Evolutionary conservation across 2,888 invertebrate genomes (phyloP).

Genomic region (Teinopalpus imperialis): DNA sequence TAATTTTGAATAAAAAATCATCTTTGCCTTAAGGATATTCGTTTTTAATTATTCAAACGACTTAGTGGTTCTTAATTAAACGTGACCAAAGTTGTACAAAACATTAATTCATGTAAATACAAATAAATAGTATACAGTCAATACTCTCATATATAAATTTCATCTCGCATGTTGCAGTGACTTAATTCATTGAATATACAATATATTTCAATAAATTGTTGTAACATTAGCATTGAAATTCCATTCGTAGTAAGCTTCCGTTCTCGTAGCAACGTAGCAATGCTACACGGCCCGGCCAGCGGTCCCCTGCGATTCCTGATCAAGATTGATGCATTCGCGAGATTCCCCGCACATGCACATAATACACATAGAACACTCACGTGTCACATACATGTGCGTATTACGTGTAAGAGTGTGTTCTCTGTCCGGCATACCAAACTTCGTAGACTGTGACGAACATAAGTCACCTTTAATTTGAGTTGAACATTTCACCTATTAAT

Average conservation of each 20-base stretch:
- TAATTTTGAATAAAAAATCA: constrained; percentile 16
- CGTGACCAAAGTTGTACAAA: too few relatives aligned
- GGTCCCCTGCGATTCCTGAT: constrained; percentile 60
- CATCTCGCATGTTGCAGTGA: neutral
- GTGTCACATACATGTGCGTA: constrained; percentile 39
- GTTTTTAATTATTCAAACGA: constrained; percentile 6
- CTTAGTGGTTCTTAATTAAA: neutral
- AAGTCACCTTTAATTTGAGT: constrained; percentile 18
- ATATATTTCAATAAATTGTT: constrained; percentile 15
- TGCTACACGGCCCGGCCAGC: constrained; percentile 36
- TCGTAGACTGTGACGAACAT: constrained; percentile 11
- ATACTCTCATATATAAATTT: too few relatives aligned
- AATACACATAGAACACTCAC: constrained; percentile 24
- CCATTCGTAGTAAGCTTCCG: constrained; percentile 45
- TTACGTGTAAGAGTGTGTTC: constrained; percentile 26
- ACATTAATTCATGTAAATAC: too few relatives aligned
- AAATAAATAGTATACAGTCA: too few relatives aligned
- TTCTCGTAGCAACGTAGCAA: constrained; percentile 40
- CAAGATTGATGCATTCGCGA: constrained; percentile 66
- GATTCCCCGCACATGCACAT: constrained; percentile 23
- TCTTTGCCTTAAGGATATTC: neutral
- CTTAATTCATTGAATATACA: constrained; percentile 12
- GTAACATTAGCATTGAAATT: constrained; percentile 41
- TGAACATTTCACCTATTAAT: neutral
- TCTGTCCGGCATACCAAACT: neutral